Percentiles rank a stretch among this genome's conserved stretches.
Conservation (phyloP, 2,113 vertebrate genomes). For the Mirounga angustirostris region DNA sequence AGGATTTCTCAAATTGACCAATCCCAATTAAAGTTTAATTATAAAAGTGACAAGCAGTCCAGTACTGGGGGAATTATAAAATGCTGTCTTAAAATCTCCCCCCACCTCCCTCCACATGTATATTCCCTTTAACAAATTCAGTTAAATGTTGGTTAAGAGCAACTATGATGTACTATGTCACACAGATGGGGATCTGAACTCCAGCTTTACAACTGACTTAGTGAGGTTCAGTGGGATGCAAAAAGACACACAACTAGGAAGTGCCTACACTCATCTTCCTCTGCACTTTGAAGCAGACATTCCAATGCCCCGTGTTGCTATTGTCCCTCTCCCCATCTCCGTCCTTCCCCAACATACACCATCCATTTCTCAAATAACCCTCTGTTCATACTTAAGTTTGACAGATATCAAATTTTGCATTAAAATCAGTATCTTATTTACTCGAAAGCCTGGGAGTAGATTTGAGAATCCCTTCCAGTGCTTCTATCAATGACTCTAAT, state of each 20-base stretch:
- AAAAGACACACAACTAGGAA: neutral
- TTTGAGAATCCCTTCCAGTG: neutral
- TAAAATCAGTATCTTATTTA: neutral
- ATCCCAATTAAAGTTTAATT: constrained; percentile 10
- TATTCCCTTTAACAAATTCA: neutral
- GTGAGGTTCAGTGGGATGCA: neutral
- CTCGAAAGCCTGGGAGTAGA: neutral
- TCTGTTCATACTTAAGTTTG: neutral
- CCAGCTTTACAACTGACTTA: neutral
- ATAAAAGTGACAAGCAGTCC: neutral
- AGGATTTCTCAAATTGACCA: neutral
- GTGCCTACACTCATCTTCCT: neutral
- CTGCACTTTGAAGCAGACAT: neutral
- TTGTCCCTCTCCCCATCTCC: neutral
- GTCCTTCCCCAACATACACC: too few species aligned
- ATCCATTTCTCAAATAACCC: neutral
- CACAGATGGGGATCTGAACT: neutral
- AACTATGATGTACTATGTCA: neutral
- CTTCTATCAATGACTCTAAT: neutral
- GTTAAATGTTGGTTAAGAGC: neutral
- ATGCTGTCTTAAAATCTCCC: neutral
- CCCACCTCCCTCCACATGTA: neutral
- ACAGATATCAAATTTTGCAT: neutral
- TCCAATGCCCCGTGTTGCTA: neutral
- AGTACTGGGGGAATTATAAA: neutral